A percentile compares a stretch with the other conserved stretches of the same genome.
Conservation (phyloP, 1,140 invertebrate genomes). For the Tetramorium alpestre region DNA sequence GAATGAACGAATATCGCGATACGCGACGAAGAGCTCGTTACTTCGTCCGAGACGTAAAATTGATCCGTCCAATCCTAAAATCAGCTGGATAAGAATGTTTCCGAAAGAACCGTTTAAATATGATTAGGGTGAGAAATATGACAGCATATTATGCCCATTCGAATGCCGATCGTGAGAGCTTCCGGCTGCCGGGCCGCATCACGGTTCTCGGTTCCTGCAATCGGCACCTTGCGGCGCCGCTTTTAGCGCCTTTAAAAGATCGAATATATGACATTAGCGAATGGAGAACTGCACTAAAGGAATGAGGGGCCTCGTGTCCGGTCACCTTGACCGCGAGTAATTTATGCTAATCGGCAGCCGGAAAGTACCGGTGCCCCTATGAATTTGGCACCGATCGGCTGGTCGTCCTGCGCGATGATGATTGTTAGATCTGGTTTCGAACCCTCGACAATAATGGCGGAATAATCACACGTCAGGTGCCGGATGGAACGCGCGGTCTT, state of each 20-base stretch:
- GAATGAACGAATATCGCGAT: neutral
- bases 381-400: conserved; percentile 65
- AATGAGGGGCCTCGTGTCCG: conserved; percentile 66
- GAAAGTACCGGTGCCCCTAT: conserved; percentile 67
- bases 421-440: conserved; percentile 76
- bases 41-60: conserved; percentile 54
- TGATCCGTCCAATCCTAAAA: neutral
- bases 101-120: conserved; percentile 50
- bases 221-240: conserved; percentile 67
- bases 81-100: neutral
- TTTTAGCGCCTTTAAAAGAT: conserved; percentile 77
- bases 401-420: conserved; percentile 63
- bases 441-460: conserved; percentile 68
- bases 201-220: neutral
- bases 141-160: neutral
- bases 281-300: conserved; percentile 63
- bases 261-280: conserved; percentile 80
- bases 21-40: conserved; percentile 13
- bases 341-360: conserved; percentile 79
- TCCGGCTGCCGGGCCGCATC: conserved; percentile 13
- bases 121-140: conserved; percentile 54
- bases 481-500: neutral
- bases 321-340: conserved; percentile 75
- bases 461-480: conserved; percentile 43
- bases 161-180: conserved; percentile 47